Percentiles rank a stretch among this genome's conserved stretches.
Evolutionary conservation across 2,888 invertebrate species (phyloP).

Genomic region (Alviniconcha strummeri): DNA sequence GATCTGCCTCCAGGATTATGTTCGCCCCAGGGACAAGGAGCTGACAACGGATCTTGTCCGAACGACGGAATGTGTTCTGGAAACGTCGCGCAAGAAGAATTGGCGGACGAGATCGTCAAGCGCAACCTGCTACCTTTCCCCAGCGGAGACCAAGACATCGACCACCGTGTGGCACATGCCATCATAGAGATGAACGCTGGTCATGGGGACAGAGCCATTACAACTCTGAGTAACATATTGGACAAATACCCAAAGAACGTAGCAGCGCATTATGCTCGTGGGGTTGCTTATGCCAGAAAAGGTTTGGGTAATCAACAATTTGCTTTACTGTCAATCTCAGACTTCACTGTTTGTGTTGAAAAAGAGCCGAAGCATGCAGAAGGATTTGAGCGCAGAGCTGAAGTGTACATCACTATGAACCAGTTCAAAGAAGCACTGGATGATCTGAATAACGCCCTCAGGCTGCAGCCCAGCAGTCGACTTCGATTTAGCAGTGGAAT

Average conservation of each 20-base stretch:
- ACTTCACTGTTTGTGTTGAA: slow-evolving; percentile 56
- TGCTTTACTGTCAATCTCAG: slow-evolving; percentile 52
- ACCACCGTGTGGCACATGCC: slow-evolving; percentile 55
- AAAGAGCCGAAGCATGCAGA: slow-evolving; percentile 50
- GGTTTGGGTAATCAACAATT: slow-evolving; percentile 51
- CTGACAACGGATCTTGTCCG: slow-evolving; percentile 32
- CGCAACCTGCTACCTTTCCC: slow-evolving; percentile 55
- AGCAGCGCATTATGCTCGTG: slow-evolving; percentile 60
- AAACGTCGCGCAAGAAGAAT: slow-evolving; percentile 45
- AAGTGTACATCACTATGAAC: slow-evolving; percentile 56
- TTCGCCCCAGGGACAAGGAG: slow-evolving; percentile 33
- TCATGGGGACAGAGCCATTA: slow-evolving; percentile 53
- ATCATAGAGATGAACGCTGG: slow-evolving; percentile 58
- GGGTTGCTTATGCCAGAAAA: slow-evolving; percentile 59
- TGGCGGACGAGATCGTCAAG: slow-evolving; percentile 53
- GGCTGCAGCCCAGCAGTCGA: slow-evolving; percentile 41
- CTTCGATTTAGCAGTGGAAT: slow-evolving; percentile 57
- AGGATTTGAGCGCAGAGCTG: slow-evolving; percentile 58
- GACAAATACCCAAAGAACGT: slow-evolving; percentile 51
- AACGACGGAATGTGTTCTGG: slow-evolving; percentile 6
- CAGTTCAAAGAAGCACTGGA: slow-evolving; percentile 55
- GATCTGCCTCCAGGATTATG: slow-evolving; percentile 54
- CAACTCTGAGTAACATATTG: slow-evolving; percentile 45
- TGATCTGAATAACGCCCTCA: slow-evolving; percentile 52
- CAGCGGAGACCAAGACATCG: slow-evolving; percentile 54